A percentile compares a stretch with the other conserved stretches of the same genome.
phyloP scores from a whole-genome alignment of 2,888 invertebrate species.

The Lasioglossum calceatum region DNA sequence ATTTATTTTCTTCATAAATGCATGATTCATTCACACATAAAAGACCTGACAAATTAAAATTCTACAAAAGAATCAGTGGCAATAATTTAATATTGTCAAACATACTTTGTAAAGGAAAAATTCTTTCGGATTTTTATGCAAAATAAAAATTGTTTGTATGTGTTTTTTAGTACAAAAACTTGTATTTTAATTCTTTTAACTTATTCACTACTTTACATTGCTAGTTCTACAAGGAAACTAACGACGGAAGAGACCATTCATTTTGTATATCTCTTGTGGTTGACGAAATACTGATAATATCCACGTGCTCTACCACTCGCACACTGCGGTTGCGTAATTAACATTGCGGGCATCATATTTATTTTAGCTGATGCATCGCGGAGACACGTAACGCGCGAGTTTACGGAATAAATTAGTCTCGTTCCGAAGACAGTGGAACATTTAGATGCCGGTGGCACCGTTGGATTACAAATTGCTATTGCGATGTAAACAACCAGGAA shows the following conservation, averaged over 20 bases:
- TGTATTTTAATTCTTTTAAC: too few species aligned
- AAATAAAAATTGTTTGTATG: too few species aligned
- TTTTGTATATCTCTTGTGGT: conserved; percentile 12
- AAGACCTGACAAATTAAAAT: too few species aligned
- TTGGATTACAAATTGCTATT: neutral
- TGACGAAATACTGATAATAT: conserved; percentile 20
- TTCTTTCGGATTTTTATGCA: too few species aligned
- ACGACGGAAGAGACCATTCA: neutral
- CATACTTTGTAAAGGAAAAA: too few species aligned
- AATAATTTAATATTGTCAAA: too few species aligned
- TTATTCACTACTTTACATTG: too few species aligned
- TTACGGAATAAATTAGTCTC: conserved; percentile 25
- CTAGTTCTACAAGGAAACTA: neutral
- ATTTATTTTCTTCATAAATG: too few species aligned
- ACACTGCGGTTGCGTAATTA: conserved; percentile 19
- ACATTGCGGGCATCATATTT: conserved; percentile 22
- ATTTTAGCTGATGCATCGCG: conserved; percentile 18
- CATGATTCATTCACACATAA: too few species aligned
- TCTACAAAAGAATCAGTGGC: too few species aligned
- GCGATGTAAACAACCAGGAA: too few species aligned
- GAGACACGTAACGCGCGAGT: conserved; percentile 7
- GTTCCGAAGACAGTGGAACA: conserved; percentile 10
- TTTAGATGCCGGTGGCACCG: neutral
- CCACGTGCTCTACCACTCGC: neutral
- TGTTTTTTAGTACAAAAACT: too few species aligned